Percentiles rank a stretch among this genome's conserved stretches.
Evolutionary conservation across 2,888 invertebrate species (phyloP).

Genomic region (Bombylius major): DNA sequence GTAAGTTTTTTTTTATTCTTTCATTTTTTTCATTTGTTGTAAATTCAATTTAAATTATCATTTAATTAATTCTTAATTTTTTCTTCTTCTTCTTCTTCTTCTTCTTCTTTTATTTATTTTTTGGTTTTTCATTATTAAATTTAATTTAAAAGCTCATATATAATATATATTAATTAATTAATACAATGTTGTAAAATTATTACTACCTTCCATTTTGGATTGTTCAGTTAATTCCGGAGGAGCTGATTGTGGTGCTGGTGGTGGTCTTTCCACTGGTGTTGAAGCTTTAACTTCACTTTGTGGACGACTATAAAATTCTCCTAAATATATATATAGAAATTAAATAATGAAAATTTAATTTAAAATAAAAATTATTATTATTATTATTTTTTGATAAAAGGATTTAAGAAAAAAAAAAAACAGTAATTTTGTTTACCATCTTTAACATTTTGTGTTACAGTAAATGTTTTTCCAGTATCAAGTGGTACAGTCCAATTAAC

Average conservation of each 20-base stretch:
- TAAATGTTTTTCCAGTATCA: conserved; percentile 87
- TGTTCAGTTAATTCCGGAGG: conserved; percentile 51
- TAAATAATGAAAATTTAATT: neutral
- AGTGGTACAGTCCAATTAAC: conserved; percentile 92
- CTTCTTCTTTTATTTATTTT: too few species aligned
- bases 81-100: too few species aligned
- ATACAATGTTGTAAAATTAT: neutral
- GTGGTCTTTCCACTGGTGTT: conserved; percentile 49
- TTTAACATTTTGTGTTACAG: conserved; percentile 83
- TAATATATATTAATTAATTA: neutral
- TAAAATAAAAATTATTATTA: conserved; percentile 1
- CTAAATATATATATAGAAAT: conserved; percentile 39
- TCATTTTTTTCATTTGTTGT: too few species aligned
- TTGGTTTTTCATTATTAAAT: neutral
- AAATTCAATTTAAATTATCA: too few species aligned
- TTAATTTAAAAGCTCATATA: neutral
- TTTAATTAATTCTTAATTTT: too few species aligned
- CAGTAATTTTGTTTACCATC: conserved; percentile 47
- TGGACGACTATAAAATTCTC: conserved; percentile 69
- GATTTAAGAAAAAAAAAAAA: too few species aligned
- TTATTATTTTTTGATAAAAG: neutral
- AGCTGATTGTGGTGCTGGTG: conserved; percentile 53
- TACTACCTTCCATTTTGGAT: conserved; percentile 41
- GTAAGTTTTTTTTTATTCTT: too few species aligned
- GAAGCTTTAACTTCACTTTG: conserved; percentile 78